phyloP scores from a whole-genome alignment of 2,113 vertebrate genomes.

The Toxostoma redivivum region DNA sequence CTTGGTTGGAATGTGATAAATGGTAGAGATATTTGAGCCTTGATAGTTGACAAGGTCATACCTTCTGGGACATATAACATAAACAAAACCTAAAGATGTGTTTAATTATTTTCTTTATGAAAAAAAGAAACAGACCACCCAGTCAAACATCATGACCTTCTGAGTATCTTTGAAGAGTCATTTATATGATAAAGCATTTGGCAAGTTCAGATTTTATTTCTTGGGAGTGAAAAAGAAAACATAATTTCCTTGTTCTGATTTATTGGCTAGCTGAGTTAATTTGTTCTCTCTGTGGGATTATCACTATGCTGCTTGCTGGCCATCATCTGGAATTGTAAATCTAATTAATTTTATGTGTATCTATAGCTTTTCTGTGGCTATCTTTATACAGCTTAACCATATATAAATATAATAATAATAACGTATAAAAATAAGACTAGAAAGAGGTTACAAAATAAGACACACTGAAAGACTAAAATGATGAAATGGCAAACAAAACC shows the following conservation, averaged over 20 bases:
- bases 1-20: not conserved
- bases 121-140: not conserved
- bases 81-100: not conserved
- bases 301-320: not conserved
- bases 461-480: not conserved
- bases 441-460: not conserved
- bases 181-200: not conserved
- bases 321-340: not conserved
- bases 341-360: constrained; percentile 25
- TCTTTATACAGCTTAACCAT: not conserved
- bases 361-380: not conserved
- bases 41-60: not conserved
- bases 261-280: constrained; percentile 18
- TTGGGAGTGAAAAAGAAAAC: not conserved
- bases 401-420: not conserved
- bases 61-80: not conserved
- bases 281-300: constrained; percentile 16
- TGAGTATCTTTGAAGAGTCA: not conserved
- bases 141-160: not conserved
- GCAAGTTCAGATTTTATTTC: not conserved
- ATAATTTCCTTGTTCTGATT: not conserved
- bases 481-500: not conserved
- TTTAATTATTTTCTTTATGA: not conserved
- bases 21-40: not conserved
- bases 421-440: not conserved